Evolutionary conservation across 35 echinoderm and acorn worm species (phyloP).

Genomic region (Heliocidaris erythrogramma): DNA sequence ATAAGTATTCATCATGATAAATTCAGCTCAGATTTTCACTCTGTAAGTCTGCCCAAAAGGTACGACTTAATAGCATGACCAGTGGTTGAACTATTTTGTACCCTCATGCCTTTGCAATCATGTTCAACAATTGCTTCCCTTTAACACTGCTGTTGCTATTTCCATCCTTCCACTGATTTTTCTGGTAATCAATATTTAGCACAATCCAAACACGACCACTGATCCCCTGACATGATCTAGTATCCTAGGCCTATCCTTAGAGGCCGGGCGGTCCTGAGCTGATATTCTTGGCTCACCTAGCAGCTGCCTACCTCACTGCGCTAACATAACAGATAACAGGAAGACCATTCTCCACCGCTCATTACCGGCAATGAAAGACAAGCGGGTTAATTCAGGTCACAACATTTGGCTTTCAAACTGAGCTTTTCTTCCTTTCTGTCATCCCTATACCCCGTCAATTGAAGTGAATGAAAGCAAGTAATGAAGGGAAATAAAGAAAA

Average conservation of each 20-base stretch:
- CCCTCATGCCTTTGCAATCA: neutral
- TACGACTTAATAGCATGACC: neutral
- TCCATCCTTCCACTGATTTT: neutral
- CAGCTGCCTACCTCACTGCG: slow-evolving; percentile 6
- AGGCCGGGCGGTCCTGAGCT: neutral
- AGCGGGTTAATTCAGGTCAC: slow-evolving; percentile 5
- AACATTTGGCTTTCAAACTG: slow-evolving; percentile 6
- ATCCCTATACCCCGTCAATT: neutral
- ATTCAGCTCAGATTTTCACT: neutral
- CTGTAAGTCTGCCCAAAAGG: neutral
- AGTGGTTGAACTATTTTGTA: neutral
- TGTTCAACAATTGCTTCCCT: neutral
- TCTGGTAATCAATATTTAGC: slow-evolving; percentile 6
- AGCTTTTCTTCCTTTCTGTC: neutral
- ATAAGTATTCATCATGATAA: neutral
- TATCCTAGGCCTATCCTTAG: neutral
- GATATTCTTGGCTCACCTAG: neutral
- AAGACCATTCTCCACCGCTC: neutral
- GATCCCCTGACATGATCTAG: slow-evolving; percentile 7
- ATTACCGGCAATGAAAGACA: slow-evolving; percentile 38
- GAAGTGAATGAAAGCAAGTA: neutral
- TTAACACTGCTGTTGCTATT: neutral
- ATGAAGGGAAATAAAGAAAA: neutral
- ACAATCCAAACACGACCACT: neutral
- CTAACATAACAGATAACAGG: slow-evolving; percentile 45